Evolutionary conservation across 2,888 invertebrate genomes (phyloP), one percentile per base, ranked within the genome.

Genomic region (Parascotia fuliginaria): DNA sequence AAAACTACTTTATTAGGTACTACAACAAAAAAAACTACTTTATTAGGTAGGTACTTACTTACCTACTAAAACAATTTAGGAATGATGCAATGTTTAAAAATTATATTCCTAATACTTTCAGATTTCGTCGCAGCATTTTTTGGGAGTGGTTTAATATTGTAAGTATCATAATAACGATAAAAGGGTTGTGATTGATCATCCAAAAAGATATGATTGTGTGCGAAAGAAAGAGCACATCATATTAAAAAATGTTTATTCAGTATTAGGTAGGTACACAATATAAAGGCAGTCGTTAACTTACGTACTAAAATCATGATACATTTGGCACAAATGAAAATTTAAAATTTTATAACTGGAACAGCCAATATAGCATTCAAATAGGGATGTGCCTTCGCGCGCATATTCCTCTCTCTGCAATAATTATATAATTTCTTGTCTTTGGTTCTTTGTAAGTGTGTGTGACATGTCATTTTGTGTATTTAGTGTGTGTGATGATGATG

Each of bases 301-400:
- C 32, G 36, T 16, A 13, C 38, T 50, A 59, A 43, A 41, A 11
- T 48, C 51, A 51, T 36, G 51, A 65, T 43, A 49, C 40, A 57
- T 71, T 75, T 75, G 76, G 76, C 76, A 75, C 75, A 63, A 14
- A 39, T 7, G 24, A 2, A 27, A 37, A 57, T 48, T 11, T 19
- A 29, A 1, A 19, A 11, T 27, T 16, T 24, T 38, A 2, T 47
- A 52, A 51, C 34, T 45, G 32, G 34, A 58, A 29, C 9, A 19
- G 19, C 19, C 2, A 19, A 19, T n/a, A n/a, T n/a, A n/a, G n/a
- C n/a, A n/a, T n/a, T n/a, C n/a, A n/a, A n/a, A n/a, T n/a, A n/a
- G n/a, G n/a, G n/a, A n/a, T n/a, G n/a, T n/a, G n/a, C n/a, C n/a
- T n/a, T n/a, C n/a, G n/a, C n/a, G n/a, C n/a, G n/a, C n/a, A n/a